These are phyloP conservation scores for Pseudolaguvia tuberculata DNA, from an alignment of 2,113 vertebrate species.

Conservation along the genomic window DNA sequence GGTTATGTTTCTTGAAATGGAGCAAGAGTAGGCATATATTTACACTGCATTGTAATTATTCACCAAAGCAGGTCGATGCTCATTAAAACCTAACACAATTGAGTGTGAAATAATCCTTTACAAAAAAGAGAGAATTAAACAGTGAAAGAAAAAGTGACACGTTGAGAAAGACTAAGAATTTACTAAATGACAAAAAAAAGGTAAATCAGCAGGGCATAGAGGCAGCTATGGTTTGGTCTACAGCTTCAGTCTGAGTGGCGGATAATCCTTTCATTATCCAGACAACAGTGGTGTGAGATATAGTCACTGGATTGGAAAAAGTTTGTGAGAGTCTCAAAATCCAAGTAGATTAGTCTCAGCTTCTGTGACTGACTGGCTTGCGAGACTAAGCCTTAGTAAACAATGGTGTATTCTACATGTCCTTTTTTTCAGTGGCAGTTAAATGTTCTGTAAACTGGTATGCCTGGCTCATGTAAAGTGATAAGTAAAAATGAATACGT, in stretches of 20 bases:
- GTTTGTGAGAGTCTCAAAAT: neutral
- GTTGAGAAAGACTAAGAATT: neutral
- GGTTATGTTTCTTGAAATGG: neutral
- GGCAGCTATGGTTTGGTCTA: neutral
- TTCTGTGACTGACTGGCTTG: neutral
- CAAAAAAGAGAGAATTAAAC: neutral
- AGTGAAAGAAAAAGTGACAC: neutral
- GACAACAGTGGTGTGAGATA: neutral
- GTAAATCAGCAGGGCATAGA: neutral
- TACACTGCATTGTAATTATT: conserved; percentile 40
- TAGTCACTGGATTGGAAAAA: conserved; percentile 8
- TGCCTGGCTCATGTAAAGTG: neutral
- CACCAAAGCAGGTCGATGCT: conserved; percentile 25
- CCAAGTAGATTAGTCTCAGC: neutral
- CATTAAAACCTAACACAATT: conserved; percentile 39
- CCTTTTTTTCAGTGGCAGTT: neutral
- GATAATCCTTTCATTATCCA: conserved; percentile 11
- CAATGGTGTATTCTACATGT: neutral
- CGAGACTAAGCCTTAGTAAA: neutral
- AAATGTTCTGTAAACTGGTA: neutral
- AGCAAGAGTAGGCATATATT: conserved; percentile 6
- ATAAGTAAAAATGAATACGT: neutral
- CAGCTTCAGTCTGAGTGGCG: neutral
- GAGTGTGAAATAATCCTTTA: conserved; percentile 31
- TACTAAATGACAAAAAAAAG: conserved; percentile 14